Evolutionary conservation across 2,113 vertebrate species (phyloP).

Genomic region (Coptodon rendalli): DNA sequence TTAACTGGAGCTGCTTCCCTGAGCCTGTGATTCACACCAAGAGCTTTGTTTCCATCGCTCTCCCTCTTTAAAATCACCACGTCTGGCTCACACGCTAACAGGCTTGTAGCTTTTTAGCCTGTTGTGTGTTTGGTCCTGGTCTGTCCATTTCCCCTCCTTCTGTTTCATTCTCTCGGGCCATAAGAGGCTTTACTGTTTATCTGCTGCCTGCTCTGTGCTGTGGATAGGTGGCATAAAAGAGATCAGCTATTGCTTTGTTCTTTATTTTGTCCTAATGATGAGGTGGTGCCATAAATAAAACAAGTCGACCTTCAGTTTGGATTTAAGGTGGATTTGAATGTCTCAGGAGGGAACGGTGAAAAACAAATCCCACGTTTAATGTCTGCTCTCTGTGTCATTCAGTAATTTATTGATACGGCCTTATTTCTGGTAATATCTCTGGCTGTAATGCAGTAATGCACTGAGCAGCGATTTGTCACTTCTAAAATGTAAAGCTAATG

Average conservation of each 20-base stretch:
- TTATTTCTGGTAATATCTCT: accelerated
- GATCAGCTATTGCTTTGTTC: background rate
- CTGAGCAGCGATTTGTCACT: background rate
- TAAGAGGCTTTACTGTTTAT: slow-evolving; percentile 2
- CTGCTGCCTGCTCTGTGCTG: background rate
- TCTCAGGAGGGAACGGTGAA: background rate
- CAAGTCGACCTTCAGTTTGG: background rate
- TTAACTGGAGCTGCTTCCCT: background rate
- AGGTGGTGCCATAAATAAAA: background rate
- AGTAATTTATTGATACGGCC: background rate
- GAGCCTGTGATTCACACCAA: background rate
- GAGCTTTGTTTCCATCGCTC: background rate
- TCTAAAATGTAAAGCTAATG: background rate
- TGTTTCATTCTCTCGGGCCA: background rate
- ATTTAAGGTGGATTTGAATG: background rate
- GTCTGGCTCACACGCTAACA: background rate
- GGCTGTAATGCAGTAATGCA: background rate
- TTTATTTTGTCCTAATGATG: background rate
- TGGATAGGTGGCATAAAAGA: background rate
- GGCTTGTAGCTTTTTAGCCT: background rate
- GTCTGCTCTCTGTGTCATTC: background rate
- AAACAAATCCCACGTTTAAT: background rate
- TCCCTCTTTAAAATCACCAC: accelerated
- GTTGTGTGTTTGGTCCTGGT: background rate
- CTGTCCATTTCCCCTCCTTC: background rate